Conservation (phyloP, 2,888 invertebrate species). For the Watsonalla binaria region DNA sequence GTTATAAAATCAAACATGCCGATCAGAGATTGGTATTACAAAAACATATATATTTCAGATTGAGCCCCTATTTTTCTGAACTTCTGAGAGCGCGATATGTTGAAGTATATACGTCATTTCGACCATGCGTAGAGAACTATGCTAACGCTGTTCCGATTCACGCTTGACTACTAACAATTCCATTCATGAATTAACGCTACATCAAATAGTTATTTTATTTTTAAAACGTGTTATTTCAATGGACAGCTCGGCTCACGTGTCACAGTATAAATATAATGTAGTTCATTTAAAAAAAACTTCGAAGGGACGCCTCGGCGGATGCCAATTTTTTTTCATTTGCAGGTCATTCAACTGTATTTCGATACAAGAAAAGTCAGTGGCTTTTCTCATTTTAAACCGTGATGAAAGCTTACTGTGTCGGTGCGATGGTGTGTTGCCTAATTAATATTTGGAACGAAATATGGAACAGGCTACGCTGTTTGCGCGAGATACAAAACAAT, state of each 20-base stretch:
- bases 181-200: conserved; percentile 3
- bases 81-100: too few relatives aligned
- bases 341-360: conserved; percentile 32
- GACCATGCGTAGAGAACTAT: too few relatives aligned
- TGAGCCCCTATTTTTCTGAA: too few relatives aligned
- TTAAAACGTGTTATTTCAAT: not conserved
- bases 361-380: conserved; percentile 35
- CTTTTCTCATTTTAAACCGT: conserved; percentile 25
- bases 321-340: conserved; percentile 43
- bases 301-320: conserved; percentile 39
- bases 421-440: not conserved
- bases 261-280: not conserved
- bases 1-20: too few relatives aligned
- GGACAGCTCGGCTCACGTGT: conserved; percentile 1
- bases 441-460: not conserved
- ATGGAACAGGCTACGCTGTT: too few relatives aligned
- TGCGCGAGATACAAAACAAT: too few relatives aligned
- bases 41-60: too few relatives aligned
- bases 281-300: conserved; percentile 24
- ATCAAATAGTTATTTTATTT: not conserved
- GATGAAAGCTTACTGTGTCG: conserved; percentile 3
- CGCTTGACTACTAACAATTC: not conserved
- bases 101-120: too few relatives aligned
- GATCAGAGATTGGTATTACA: too few relatives aligned
- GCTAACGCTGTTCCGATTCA: not conserved